A percentile compares a stretch with the other conserved stretches of the same genome.
These are phyloP conservation scores for Tokudaia tokunoshimensis DNA, from an alignment of 2,797 vertebrate species.

Conservation along the genomic window DNA sequence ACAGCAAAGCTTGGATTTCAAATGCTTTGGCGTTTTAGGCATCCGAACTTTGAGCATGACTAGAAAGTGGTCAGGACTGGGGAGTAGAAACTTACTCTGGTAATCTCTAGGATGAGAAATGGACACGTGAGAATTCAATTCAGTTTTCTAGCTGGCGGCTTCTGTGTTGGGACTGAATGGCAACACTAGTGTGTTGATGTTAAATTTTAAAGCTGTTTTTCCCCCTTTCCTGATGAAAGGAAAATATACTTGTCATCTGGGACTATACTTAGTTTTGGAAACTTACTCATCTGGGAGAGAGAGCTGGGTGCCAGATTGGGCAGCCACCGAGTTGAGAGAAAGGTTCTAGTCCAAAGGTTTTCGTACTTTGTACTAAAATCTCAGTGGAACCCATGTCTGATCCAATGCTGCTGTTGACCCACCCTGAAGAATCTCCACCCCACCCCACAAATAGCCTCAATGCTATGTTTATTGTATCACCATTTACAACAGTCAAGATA, in stretches of 20 bases:
- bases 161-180: neutral
- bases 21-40: neutral
- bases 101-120: neutral
- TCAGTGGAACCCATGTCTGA: neutral
- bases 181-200: neutral
- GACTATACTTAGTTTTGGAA: neutral
- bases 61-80: neutral
- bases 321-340: neutral
- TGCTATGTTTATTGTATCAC: neutral
- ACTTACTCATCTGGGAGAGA: neutral
- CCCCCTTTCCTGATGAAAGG: neutral
- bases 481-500: neutral
- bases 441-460: neutral
- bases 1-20: neutral
- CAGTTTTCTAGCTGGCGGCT: neutral
- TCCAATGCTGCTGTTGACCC: neutral
- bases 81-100: neutral
- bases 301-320: neutral
- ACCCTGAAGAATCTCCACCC: no score
- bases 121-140: neutral
- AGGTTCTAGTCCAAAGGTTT: neutral
- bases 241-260: neutral
- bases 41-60: neutral
- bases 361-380: neutral
- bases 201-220: neutral